A percentile compares a stretch with the other conserved stretches of the same genome.
phyloP scores from a whole-genome alignment of 35 echinoderm and acorn worm genomes.

The Strongylocentrotus purpuratus region DNA sequence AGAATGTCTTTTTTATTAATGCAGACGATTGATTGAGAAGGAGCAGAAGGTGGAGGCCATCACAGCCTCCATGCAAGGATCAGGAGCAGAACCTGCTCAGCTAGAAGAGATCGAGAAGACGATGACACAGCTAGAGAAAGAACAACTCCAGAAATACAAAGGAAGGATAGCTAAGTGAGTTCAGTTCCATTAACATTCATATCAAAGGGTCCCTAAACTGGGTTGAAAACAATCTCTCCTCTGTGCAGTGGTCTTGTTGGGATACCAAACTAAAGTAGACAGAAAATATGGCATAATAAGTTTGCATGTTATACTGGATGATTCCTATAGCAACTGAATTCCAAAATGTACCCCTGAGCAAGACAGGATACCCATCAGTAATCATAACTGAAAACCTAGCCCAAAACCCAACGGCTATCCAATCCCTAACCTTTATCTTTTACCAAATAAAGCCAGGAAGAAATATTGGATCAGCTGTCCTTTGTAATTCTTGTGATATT shows the following conservation, averaged over 20 bases:
- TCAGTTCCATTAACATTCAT: not conserved
- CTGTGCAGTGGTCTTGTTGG: not conserved
- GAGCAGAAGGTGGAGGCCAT: constrained; percentile 95
- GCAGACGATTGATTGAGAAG: constrained; percentile 92
- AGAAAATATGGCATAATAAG: no score
- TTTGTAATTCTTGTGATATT: no score
- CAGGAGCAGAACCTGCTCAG: constrained; percentile 85
- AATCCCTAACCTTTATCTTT: no score
- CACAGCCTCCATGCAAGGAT: constrained; percentile 77
- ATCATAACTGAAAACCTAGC: no score
- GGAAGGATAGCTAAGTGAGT: constrained; percentile 85
- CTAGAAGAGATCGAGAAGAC: constrained; percentile 91
- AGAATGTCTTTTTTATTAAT: not conserved
- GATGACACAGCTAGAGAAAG: constrained; percentile 87
- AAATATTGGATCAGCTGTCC: no score
- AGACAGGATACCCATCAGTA: no score
- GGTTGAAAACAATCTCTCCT: not conserved
- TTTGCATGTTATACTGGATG: no score
- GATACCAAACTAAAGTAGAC: not conserved
- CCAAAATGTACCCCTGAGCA: no score
- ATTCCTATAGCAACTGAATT: no score
- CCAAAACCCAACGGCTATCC: no score
- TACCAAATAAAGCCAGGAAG: no score
- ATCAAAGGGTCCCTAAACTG: not conserved
- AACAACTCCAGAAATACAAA: constrained; percentile 83